Evolutionary conservation across 35 echinoderm and acorn worm species (phyloP), one percentile per base, ranked within the genome.

Genomic region (Eucidaris tribuloides): DNA sequence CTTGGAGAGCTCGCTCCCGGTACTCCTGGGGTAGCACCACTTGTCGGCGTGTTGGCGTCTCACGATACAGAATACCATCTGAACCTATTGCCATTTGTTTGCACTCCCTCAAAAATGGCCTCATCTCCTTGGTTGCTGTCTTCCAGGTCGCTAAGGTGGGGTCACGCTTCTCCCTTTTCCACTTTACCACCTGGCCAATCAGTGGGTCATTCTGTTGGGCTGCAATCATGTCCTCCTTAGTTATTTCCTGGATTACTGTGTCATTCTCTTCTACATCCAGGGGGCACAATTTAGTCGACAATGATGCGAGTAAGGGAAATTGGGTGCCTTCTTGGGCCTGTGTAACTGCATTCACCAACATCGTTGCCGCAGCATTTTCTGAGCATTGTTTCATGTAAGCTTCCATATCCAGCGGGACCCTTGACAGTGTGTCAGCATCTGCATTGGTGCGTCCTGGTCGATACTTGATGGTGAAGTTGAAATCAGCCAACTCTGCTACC

Each of bases 401-500:
- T 4, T 76, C 79, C 45, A 83, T 82, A 25, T 81, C 60, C 36
- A 66, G 56, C 5, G 81, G 62, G 3, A 81, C n/a, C 49, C 86
- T 63, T 20, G 86, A 88, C 7, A 88, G 86, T 11, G 58, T 71
- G 62, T 88, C 86, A 24, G 86, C 86, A 88, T 84, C 58, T 40
- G 55, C n/a, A 54, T 88, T 88, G 37, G 22, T 49, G 30, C 62
- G 44, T 19, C 87, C 87, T 30, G 87, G 87, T 24, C 86, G 58
- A 34, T 89, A 89, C 78, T 89, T 89, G 45, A 89, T 83, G 31
- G 28, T 42, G 52, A 89, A 89, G 55, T 88, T 46, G 55, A 88
- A 88, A 48, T 83, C 77, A 27, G 86, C 86, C 19, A 86, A 79
- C 72, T 79, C 66, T 9, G n/a, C n/a, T n/a, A n/a, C n/a, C n/a